Base-by-base conservation (phyloP, 1,140 invertebrate species). In the Macrobrachium nipponense region DNA sequence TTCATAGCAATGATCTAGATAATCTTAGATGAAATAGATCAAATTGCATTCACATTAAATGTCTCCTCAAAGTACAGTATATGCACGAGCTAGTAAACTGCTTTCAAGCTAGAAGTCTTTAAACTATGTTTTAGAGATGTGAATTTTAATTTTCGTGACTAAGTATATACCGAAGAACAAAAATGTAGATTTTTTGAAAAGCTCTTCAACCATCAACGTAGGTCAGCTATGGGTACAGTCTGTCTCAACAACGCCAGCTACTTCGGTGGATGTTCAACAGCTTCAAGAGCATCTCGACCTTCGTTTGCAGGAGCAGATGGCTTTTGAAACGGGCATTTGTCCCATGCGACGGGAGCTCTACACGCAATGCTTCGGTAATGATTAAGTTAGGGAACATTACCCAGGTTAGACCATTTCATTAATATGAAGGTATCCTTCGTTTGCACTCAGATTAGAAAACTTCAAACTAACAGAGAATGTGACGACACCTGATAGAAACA, bases 261-360 rank as follows among this genome's bases (percentile, higher is more conserved):
- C 98, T 0, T 93, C 98, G 79, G 92, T 97, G 75, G 98, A 99
- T 92, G 97, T 99, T 0, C 85, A 88, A 70, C 81, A 88, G 91
- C 93, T 99, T 20, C 97, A 99, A 92, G 97, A 99, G 91, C 96
- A 98, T 91, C 91, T 99, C 59, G 97, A 99, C 90, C 96, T 96
- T 90, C 94, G 95, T 89, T 92, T 99, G 23, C 96, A 98, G 90
- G 96, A 98, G 90, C 93, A 95, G 79, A 96, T 98, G 91, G 98
- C 98, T 0, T 93, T 97, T 89, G 97, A 99, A 92, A 98, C 97
- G 20, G 98, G 98, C 43, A 98, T 99, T 89, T 99, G 98, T 92
- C 97, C 98, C 0, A 95, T 99, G 73, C 93, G 98, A 72, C 92
- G 98, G 75, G 96, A 98, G 91, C 94, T 99, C 0, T 99, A 99